Conservation (phyloP, 2,888 invertebrate species). For the Diaphora mendica region DNA sequence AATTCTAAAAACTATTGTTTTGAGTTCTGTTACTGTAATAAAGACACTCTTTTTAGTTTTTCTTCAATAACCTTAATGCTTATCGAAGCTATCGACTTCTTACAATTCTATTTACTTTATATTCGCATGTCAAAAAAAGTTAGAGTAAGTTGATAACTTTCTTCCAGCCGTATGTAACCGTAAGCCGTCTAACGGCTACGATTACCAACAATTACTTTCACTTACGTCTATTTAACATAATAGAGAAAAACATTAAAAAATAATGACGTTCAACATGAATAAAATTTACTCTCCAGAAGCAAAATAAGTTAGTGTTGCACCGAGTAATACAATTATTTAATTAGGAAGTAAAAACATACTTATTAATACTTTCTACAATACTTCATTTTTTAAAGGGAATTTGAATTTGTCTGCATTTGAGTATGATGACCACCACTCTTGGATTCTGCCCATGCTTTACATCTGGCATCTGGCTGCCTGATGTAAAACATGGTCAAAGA, state of each 20-base stretch:
- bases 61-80: too few species aligned
- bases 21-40: too few species aligned
- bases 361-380: background rate
- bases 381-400: background rate
- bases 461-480: too few species aligned
- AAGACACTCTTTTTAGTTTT: too few species aligned
- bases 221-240: constrained; percentile 12
- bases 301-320: constrained; percentile 1
- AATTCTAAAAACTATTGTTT: too few species aligned
- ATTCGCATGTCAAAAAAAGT: too few species aligned
- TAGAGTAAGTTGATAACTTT: background rate
- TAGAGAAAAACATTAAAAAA: constrained; percentile 16
- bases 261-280: constrained; percentile 1
- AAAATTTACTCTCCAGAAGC: background rate
- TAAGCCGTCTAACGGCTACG: background rate
- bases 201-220: constrained; percentile 18
- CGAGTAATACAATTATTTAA: background rate
- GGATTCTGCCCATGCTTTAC: too few species aligned
- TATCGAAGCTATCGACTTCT: too few species aligned
- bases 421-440: too few species aligned
- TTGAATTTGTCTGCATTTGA: background rate
- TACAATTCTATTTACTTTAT: too few species aligned
- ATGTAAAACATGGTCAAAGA: too few species aligned
- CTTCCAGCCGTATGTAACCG: background rate
- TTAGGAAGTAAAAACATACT: background rate